Evolutionary conservation across 2,797 vertebrate species (phyloP), one percentile per base, ranked within the genome.

Genomic region (Nyctibius grandis): DNA sequence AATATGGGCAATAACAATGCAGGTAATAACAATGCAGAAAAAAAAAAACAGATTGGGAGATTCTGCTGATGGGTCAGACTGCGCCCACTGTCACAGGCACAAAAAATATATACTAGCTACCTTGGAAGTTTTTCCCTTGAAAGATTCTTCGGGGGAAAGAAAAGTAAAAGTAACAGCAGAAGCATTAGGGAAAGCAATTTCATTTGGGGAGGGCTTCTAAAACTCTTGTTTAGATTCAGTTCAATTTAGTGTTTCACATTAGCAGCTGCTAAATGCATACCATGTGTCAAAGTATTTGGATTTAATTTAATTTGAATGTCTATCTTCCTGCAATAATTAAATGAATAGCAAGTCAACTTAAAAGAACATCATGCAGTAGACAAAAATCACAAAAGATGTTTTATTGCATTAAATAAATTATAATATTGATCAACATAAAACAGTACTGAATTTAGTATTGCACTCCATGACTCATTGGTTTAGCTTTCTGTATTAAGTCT

Each of bases 241-340:
- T 94, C 91, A 91, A 67, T 86, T 92, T 94, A 93, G 40, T 76
- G 88, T 85, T 97, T 89, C 86, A 79, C 65, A 95, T 93, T 96
- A 88, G 12, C 86, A 95, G 77, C 69, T 95, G 59, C 80, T 94
- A 96, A 95, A 93, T 95, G 50, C 42, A 88, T 91, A 88, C 48
- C 51, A 82, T 61, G 76, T 92, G 86, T 90, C 65, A 70, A 93
- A 91, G 85, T 91, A 85, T 93, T 77, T 61, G 61, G 60, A 88
- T 94, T 94, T 93, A 95, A 91, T 94, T 93, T 93, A 94, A 84
- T 89, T 83, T 85, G 65, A 87, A 90, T 77, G 73, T 69, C 50
- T 95, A 51, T 96, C 75, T 61, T 84, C 81, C 28, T 80, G 19
- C 31, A 65, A 88, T 92, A 94, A 91, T 93, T 95, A 94, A 95